phyloP scores from a whole-genome alignment of 2,113 vertebrate genomes.

The Corvus moneduloides region DNA sequence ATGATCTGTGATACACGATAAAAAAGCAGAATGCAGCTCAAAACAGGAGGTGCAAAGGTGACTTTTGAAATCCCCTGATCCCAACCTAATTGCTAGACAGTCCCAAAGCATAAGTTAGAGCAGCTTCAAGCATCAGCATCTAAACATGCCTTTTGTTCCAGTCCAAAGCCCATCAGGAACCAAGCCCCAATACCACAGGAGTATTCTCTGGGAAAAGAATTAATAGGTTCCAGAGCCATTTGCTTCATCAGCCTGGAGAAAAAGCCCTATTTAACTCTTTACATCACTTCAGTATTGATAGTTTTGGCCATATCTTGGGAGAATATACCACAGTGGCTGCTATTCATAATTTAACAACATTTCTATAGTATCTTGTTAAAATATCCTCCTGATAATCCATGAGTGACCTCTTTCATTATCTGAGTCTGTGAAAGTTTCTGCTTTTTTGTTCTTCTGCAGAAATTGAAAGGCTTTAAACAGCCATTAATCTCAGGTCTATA shows the following conservation, averaged over 20 bases:
- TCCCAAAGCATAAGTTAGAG: slow-evolving; percentile 8
- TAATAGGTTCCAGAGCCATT: slow-evolving; percentile 17
- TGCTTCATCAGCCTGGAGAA: neutral
- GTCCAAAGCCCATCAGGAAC: neutral
- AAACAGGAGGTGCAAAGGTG: slow-evolving; percentile 16
- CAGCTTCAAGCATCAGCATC: slow-evolving; percentile 25
- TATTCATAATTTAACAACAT: neutral
- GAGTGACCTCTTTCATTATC: neutral
- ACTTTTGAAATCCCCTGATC: slow-evolving; percentile 21
- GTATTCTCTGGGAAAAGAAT: slow-evolving; percentile 1
- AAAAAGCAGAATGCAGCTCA: neutral
- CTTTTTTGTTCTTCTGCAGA: neutral
- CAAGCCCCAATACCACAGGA: neutral
- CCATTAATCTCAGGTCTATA: neutral
- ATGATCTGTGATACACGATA: neutral
- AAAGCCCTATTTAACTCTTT: slow-evolving; percentile 36
- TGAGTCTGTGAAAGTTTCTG: neutral
- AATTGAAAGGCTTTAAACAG: neutral
- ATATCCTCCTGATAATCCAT: neutral
- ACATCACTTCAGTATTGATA: neutral
- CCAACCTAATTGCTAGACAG: slow-evolving; percentile 19
- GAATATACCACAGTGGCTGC: neutral
- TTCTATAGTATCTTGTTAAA: neutral
- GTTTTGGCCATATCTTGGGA: neutral
- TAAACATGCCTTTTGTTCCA: slow-evolving; percentile 24